Percentiles rank a stretch among this genome's conserved stretches.
These are phyloP conservation scores for Thaleichthys pacificus DNA, from an alignment of 2,797 vertebrate species.

Conservation along the genomic window DNA sequence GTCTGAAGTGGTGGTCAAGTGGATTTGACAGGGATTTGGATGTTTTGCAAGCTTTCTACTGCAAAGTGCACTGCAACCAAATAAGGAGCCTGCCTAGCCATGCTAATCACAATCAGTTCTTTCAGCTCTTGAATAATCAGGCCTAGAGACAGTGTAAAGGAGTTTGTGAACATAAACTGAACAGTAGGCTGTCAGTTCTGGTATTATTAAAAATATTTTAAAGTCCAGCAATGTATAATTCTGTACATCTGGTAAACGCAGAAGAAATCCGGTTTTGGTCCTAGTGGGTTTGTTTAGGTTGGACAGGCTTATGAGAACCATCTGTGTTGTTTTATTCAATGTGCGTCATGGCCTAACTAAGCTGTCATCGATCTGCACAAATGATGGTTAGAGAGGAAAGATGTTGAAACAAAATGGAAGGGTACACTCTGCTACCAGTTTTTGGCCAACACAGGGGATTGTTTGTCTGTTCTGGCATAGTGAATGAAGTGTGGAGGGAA, in stretches of 20 bases:
- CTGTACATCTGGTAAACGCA: background rate
- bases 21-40: background rate
- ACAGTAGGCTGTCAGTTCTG: background rate
- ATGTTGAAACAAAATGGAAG: background rate
- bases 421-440: background rate
- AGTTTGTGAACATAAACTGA: background rate
- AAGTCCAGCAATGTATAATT: background rate
- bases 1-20: background rate
- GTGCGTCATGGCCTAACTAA: conserved; percentile 5
- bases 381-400: background rate
- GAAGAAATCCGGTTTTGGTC: background rate
- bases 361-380: conserved; percentile 4
- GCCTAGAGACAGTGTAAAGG: background rate
- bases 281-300: background rate
- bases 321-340: background rate
- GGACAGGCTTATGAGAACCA: background rate
- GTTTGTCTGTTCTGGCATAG: conserved; percentile 20
- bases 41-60: background rate
- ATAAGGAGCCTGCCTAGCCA: background rate
- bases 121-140: background rate
- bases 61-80: background rate
- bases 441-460: background rate
- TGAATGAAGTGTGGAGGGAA: conserved; percentile 32
- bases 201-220: background rate
- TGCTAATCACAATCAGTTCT: background rate